Evolutionary conservation across 1,140 invertebrate species (phyloP), one percentile per base, ranked within the genome.

Genomic region (Drosophila subobscura): DNA sequence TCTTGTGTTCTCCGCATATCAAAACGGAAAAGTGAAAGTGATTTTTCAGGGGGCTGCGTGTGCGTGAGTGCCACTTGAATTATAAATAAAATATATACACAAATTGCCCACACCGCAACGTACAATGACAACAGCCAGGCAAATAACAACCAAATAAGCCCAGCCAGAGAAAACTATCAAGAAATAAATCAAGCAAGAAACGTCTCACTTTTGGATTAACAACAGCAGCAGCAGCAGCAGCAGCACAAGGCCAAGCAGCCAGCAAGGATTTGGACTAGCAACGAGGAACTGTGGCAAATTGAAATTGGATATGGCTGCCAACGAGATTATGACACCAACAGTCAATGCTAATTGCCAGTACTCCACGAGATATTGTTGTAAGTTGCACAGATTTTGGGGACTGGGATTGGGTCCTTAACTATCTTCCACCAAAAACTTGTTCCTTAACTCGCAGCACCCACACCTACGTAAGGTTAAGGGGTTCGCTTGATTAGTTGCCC

Each of bases 331-430:
- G 89, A 83, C 89, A 72, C 89, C 89, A 55, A 83, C 73, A 74
- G 89, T 91, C 76, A 90, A 90, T 77, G 81, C 89, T 14, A 91
- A 91, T 75, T 91, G 89, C 61, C 89, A 91, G 65, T 91, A 91
- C 73, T 91, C 89, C 14, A 91, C 89, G 58, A 77, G 89, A 83
- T 91, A 91, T 75, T 91, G 89, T 84, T 91, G 89, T 91, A 91
- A 91, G 89, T 89, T 61, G 10, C 29, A 44, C 1, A 16, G 20
- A 23, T 16, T 22, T 46, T 44, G 41, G n/a, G 20, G 16, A 5
- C 4, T 45, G 7, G 16, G 6, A 5, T 8, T 4, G 10, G n/a
- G 50, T 27, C 10, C 4, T 29, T 29, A 29, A 40, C n/a, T 12
- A 29, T 47, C 3, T 10, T 10, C 29, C 8, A 8, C 3, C 29